These are phyloP conservation scores for Germaria angustata DNA, from an alignment of 2,888 invertebrate species.

Conservation along the genomic window DNA sequence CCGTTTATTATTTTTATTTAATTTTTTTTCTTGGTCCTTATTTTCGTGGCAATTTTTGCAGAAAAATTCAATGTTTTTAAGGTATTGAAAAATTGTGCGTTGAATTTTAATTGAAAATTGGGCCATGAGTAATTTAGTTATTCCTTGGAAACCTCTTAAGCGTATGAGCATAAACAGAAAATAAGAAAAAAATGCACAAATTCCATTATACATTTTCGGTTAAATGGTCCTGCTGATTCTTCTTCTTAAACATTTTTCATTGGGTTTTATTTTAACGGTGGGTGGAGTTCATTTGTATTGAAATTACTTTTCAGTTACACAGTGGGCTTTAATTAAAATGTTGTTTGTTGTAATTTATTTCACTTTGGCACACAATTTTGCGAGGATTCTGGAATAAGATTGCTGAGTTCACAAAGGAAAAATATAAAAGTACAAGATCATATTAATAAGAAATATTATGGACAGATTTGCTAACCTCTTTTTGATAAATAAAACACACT, in stretches of 20 bases:
- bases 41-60: constrained; percentile 29
- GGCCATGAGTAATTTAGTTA: constrained; percentile 70
- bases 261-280: constrained; percentile 62
- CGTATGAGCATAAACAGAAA: constrained; percentile 14
- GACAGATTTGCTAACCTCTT: constrained; percentile 19
- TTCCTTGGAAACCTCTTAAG: constrained; percentile 47
- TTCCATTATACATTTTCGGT: constrained; percentile 53
- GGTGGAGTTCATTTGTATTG: constrained; percentile 70
- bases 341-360: constrained; percentile 67
- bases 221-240: constrained; percentile 52
- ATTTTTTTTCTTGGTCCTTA: constrained; percentile 20
- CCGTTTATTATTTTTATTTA: constrained; percentile 8
- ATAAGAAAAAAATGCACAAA: neutral
- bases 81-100: constrained; percentile 71
- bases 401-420: neutral
- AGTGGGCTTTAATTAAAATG: constrained; percentile 68
- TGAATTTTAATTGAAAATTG: constrained; percentile 72
- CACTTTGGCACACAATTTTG: constrained; percentile 62
- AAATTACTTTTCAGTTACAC: constrained; percentile 68
- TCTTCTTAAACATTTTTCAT: constrained; percentile 50
- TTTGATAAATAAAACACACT: constrained; percentile 42
- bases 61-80: constrained; percentile 60
- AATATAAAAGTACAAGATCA: neutral
- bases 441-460: constrained; percentile 20
- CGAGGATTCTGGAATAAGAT: constrained; percentile 32